Conservation (phyloP, 2,888 invertebrate species). For the Pycnomerus fuliginosus region DNA sequence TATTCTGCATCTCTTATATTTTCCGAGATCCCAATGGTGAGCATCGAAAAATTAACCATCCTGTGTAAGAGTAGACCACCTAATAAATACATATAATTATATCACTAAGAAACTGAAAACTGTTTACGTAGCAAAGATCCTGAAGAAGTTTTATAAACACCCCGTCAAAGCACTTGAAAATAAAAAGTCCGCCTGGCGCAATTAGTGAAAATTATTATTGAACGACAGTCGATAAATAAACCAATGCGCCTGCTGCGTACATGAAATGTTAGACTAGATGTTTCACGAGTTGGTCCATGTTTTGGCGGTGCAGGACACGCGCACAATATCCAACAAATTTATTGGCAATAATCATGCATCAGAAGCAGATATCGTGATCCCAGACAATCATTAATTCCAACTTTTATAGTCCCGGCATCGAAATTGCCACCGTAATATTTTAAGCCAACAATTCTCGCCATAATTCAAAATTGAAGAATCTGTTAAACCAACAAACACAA, state of each 20-base stretch:
- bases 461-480: neutral
- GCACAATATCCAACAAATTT: conserved; percentile 15
- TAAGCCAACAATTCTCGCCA: conserved; percentile 1
- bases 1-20: no score
- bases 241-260: conserved; percentile 17
- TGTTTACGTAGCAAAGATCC: no score
- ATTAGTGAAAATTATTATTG: no score
- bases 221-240: conserved; percentile 11
- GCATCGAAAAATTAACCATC: no score
- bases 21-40: no score
- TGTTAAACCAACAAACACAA: conserved; percentile 6
- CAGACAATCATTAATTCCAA: conserved; percentile 5
- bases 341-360: conserved; percentile 21
- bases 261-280: conserved; percentile 24
- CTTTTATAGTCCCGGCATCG: neutral
- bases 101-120: no score
- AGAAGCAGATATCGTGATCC: conserved; percentile 13
- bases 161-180: no score
- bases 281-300: conserved; percentile 22
- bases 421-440: neutral
- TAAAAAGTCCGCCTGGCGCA: no score
- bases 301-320: conserved; percentile 4
- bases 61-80: no score
- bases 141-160: no score
- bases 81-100: no score